phyloP scores from a whole-genome alignment of 2,113 vertebrate genomes.

The Sialia sialis region DNA sequence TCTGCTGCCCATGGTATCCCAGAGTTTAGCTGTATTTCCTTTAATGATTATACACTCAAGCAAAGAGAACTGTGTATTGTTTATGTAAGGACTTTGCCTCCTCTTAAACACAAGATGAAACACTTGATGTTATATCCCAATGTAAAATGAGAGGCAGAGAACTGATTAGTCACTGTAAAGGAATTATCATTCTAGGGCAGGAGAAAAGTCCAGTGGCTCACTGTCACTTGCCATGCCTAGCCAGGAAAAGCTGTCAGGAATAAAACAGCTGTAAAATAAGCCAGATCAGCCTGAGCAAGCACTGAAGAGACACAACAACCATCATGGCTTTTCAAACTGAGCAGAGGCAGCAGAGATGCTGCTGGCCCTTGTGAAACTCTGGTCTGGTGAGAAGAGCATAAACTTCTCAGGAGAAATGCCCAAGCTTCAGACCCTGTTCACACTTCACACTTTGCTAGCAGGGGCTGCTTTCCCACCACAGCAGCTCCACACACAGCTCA shows the following conservation, averaged over 20 bases:
- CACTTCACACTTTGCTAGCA: neutral
- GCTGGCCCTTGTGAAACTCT: neutral
- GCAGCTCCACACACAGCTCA: neutral
- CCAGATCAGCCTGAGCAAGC: neutral
- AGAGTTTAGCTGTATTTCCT: neutral
- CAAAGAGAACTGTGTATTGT: neutral
- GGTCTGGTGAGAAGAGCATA: neutral
- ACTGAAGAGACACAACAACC: neutral
- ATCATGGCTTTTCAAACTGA: neutral
- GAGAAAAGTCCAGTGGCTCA: neutral
- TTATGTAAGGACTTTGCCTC: neutral
- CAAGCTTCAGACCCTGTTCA: neutral
- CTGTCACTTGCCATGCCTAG: neutral
- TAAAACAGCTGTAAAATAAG: neutral
- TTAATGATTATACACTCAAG: neutral
- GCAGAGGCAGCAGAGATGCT: neutral
- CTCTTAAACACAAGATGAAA: neutral
- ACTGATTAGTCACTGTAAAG: conserved; percentile 14
- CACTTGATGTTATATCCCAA: neutral
- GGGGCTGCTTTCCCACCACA: neutral
- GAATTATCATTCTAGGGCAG: neutral
- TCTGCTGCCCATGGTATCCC: neutral
- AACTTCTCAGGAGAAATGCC: neutral
- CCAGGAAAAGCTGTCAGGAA: neutral
- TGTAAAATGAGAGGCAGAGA: neutral